Conservation (phyloP, 2,113 vertebrate genomes). For the Okapia johnstoni region DNA sequence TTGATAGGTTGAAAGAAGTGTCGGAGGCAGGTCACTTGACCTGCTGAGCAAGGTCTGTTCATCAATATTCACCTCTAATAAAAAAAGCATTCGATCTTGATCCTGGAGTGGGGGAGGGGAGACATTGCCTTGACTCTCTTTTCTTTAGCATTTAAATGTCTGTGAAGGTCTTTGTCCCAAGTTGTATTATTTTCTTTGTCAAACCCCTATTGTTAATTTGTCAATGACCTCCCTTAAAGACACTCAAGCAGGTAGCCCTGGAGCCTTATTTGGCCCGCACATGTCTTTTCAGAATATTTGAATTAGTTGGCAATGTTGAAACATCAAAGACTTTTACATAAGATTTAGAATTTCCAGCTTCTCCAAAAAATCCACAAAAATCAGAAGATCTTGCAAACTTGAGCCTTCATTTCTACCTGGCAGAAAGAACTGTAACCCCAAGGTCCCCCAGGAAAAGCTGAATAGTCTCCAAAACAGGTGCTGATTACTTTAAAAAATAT, state of each 20-base stretch:
- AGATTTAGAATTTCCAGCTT: not conserved
- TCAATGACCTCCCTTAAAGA: not conserved
- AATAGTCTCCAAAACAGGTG: not conserved
- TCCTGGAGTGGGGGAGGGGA: accelerated
- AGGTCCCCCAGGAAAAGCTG: accelerated
- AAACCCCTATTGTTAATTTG: not conserved
- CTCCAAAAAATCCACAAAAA: not conserved
- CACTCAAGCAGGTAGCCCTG: accelerated
- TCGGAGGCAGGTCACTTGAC: not conserved
- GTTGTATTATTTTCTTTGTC: not conserved
- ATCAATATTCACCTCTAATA: accelerated
- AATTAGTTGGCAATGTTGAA: not conserved
- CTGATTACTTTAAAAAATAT: not conserved
- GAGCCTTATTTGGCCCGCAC: not conserved
- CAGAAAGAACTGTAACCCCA: not conserved
- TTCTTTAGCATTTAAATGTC: accelerated
- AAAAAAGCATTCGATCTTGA: too few species aligned
- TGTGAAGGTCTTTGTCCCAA: accelerated
- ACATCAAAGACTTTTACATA: not conserved
- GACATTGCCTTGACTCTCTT: accelerated
- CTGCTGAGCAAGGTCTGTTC: not conserved
- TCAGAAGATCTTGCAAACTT: not conserved
- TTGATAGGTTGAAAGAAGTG: not conserved
- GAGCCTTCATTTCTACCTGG: not conserved
- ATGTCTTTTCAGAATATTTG: not conserved